These are phyloP conservation scores for Monodelphis domestica DNA, from an alignment of 2,797 vertebrate genomes.

Conservation along the genomic window DNA sequence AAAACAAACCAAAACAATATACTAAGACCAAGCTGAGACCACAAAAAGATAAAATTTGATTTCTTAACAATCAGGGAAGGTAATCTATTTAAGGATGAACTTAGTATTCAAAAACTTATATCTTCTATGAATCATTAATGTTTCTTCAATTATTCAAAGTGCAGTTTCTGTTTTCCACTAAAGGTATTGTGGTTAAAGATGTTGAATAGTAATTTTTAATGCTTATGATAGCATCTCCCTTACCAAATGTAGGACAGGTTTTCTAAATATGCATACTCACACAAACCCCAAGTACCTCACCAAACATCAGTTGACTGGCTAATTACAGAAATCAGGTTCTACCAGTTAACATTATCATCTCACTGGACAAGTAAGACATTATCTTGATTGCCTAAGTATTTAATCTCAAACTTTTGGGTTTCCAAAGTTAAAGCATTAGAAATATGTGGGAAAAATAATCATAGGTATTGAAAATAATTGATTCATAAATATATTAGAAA, in stretches of 20 bases:
- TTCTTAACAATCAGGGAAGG: conserved; percentile 43
- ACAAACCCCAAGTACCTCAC: background rate
- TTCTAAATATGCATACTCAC: background rate
- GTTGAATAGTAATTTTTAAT: conserved; percentile 20
- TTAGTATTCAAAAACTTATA: conserved; percentile 40
- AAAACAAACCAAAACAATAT: conserved; percentile 26
- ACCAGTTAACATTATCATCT: background rate
- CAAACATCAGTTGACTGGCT: background rate
- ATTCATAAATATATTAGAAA: conserved; percentile 25
- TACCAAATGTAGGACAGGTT: background rate
- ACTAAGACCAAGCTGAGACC: conserved; percentile 52
- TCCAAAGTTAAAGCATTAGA: background rate
- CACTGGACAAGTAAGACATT: no score
- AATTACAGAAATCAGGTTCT: background rate
- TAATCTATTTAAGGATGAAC: conserved; percentile 52
- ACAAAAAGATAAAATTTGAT: conserved; percentile 41
- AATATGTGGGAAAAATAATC: conserved; percentile 14
- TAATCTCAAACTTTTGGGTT: no score
- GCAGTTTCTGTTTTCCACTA: conserved; percentile 36
- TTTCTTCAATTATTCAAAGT: conserved; percentile 64
- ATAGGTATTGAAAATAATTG: conserved; percentile 33
- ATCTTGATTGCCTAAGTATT: no score
- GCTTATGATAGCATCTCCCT: conserved; percentile 7
- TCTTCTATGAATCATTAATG: conserved; percentile 65
- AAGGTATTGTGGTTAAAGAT: conserved; percentile 15